Base-by-base conservation (phyloP, 2,888 invertebrate species). In the Euphydryas editha region DNA sequence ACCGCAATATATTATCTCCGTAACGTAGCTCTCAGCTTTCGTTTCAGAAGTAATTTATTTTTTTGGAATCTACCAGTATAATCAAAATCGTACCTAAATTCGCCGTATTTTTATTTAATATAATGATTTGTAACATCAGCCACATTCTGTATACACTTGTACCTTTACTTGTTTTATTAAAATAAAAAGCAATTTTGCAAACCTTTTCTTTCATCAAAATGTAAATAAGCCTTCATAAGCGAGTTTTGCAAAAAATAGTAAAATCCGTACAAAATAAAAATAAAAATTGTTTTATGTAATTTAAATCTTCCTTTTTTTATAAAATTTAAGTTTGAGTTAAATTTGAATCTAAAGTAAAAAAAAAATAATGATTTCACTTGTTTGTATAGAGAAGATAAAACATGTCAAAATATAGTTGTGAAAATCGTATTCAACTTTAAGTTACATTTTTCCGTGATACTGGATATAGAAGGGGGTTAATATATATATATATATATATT, bases 191-290 rank as follows among this genome's bases (percentile, higher is more conserved):
- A 84, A 81, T 84, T 82, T 82, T 81, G 78, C 81, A 80, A 74
- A 78, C 77, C 76, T 78, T 78, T 78, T 81, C 76, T 86, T 85
- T 86, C 83, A 89, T 87, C 84, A 86, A 87, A 85, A 87, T 86
- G 86, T 87, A 86, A 88, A 88, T 86, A 65, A 59, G 59, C 51
- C 57, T 66, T 17, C 47, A 64, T 59, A 58, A 49, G n/a, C 24
- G 59, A 37, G 21, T 17, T 18, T 56, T 17, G 18, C 21, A 42
- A 62, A 62, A 63, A 59, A 62, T 59, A 56, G 55, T 37, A 61
- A 59, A 64, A 67, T 47, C 55, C 5, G 30, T 30, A 30, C 30
- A 30, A 30, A 30, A 30, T 30, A 4, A n/a, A n/a, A n/a, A n/a
- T n/a, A n/a, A n/a, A n/a, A n/a, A n/a, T n/a, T n/a, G n/a, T n/a